Percentiles rank a stretch among this genome's conserved stretches.
Conservation (phyloP, 2,113 vertebrate species). For the Ploceus nigricollis region DNA sequence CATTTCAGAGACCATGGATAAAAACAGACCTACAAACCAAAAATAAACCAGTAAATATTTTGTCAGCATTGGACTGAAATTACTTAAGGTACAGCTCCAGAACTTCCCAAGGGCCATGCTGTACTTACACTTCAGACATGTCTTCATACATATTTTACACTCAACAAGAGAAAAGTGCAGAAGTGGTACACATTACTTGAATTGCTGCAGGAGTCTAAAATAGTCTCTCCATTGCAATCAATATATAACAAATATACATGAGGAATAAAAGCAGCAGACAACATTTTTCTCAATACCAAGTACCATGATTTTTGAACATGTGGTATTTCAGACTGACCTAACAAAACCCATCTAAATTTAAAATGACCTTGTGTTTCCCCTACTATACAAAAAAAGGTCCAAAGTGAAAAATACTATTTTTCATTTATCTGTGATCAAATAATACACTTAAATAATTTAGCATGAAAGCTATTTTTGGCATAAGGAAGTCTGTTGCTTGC, state of each 20-base stretch:
- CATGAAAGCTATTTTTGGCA: slow-evolving; percentile 50
- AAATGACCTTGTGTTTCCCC: background rate
- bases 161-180: background rate
- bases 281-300: background rate
- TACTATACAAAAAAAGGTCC: background rate
- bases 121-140: slow-evolving; percentile 24
- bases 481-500: slow-evolving; percentile 53
- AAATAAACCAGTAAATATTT: slow-evolving; percentile 9
- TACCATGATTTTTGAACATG: background rate
- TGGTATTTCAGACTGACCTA: background rate
- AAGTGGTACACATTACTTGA: background rate
- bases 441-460: background rate
- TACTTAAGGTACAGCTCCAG: background rate
- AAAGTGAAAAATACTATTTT: background rate
- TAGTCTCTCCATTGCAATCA: background rate
- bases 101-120: background rate
- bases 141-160: slow-evolving; percentile 49
- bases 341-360: background rate
- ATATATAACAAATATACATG: background rate
- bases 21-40: background rate
- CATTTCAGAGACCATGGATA: background rate
- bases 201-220: background rate
- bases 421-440: background rate
- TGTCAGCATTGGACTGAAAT: background rate
- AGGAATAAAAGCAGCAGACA: background rate